Percentiles rank a stretch among this genome's conserved stretches.
phyloP scores from a whole-genome alignment of 2,888 invertebrate species.

The Pristionchus mayeri region DNA sequence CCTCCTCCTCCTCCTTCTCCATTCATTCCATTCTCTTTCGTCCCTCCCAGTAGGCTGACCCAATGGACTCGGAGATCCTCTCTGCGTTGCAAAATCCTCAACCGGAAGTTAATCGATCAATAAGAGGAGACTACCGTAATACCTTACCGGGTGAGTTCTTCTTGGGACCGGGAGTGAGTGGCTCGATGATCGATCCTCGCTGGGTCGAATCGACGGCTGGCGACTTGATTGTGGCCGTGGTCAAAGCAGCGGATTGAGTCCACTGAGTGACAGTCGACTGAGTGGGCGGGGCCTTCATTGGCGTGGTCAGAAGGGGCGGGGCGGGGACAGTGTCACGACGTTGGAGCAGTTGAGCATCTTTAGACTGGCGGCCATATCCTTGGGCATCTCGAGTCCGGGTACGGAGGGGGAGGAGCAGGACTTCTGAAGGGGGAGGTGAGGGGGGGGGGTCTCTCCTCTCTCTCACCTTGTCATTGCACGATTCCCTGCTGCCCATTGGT shows the following conservation, averaged over 20 bases:
- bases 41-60: too few relatives aligned
- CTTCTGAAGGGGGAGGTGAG: background rate
- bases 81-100: too few relatives aligned
- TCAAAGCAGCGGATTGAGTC: too few relatives aligned
- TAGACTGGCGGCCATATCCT: conserved; percentile 1
- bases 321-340: too few relatives aligned
- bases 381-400: background rate
- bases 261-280: background rate
- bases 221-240: background rate
- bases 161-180: background rate
- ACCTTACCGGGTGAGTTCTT: conserved; percentile 5
- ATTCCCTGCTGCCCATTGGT: background rate
- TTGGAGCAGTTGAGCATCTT: conserved; percentile 20
- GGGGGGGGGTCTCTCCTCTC: background rate
- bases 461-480: too few relatives aligned
- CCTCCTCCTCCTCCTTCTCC: too few relatives aligned
- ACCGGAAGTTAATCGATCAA: background rate
- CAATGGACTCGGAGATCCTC: too few relatives aligned
- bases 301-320: background rate
- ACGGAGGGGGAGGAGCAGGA: background rate
- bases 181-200: background rate
- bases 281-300: background rate
- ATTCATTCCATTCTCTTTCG: too few relatives aligned
- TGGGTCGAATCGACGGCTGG: conserved; percentile 5
- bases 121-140: background rate